A percentile compares a stretch with the other conserved stretches of the same genome.
Conservation (phyloP, 2,888 invertebrate species). For the Amiota minor region DNA sequence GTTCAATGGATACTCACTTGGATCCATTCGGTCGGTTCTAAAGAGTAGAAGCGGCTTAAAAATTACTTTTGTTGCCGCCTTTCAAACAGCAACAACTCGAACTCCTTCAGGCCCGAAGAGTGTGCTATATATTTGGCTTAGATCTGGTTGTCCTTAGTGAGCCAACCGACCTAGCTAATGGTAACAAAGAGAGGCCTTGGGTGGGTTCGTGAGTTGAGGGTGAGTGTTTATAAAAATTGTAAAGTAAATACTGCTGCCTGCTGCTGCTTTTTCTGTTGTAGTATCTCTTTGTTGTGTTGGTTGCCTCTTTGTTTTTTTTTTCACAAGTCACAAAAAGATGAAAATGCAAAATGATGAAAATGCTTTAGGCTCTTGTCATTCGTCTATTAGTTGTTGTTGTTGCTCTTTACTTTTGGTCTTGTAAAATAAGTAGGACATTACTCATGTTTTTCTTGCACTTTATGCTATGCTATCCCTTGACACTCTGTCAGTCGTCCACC, state of each 20-base stretch:
- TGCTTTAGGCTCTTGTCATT: not conserved
- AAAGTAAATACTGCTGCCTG: slow-evolving; percentile 12
- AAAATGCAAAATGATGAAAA: slow-evolving; percentile 15
- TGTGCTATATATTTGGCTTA: not conserved
- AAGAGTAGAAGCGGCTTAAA: not conserved
- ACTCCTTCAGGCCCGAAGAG: not conserved
- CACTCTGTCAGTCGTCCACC: not conserved
- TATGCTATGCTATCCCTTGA: not conserved
- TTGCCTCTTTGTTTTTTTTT: not conserved
- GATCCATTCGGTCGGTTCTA: not conserved
- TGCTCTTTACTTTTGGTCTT: not conserved
- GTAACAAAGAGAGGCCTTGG: not conserved
- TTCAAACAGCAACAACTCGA: not conserved
- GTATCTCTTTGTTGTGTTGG: not conserved
- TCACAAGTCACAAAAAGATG: not conserved
- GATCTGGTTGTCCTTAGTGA: not conserved
- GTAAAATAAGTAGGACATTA: slow-evolving; percentile 21
- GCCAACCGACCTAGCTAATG: no score
- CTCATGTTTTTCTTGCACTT: slow-evolving; percentile 17
- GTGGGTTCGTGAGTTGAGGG: not conserved
- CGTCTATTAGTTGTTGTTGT: not conserved
- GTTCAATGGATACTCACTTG: no score
- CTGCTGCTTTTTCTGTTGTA: not conserved
- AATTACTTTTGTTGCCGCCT: not conserved
- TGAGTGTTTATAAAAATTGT: slow-evolving; percentile 1